Evolutionary conservation across 2,113 vertebrate genomes (phyloP), one percentile per base, ranked within the genome.

Genomic region (Pampusana beccarii): DNA sequence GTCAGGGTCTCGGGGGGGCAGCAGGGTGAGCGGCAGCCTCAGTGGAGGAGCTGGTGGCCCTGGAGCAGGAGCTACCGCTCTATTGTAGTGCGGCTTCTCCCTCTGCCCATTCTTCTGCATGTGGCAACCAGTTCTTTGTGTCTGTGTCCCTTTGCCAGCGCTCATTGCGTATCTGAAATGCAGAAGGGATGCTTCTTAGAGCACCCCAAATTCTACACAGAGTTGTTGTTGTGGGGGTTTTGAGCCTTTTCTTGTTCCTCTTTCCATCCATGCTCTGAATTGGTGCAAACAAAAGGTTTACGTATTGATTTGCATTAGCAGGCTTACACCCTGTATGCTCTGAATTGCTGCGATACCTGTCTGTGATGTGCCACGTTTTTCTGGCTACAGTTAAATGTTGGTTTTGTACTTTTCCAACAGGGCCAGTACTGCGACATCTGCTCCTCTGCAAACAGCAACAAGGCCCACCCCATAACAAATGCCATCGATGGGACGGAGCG

Each of bases 341-440:
- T 56, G 61, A 21, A 21, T n/a, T 64, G 46, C 56, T 78, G 29
- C 10, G 26, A 25, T 56, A 56, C 61, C 29, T 42, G 11, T 29
- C 58, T 75, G 70, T 38, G 95, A 53, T 58, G 54, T 60, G 15
- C 31, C 25, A 6, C 0, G 0, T 33, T 82, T 66, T 69, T 46
- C 33, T 75, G 74, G 10, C n/a, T 64, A 4, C 5, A 13, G 14
- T 38, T 86, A 61, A 88, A 57, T 44, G 21, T 7, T 77, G 2
- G 33, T 42, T 93, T 42, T 93, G 29, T 83, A 0, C 11, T 78
- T 78, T 66, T 74, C 86, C 73, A 3, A 13, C 97, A 99, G 99
- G 99, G 99, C 48, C 99, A 99, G 92, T 99, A 99, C 98, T 99
- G 99, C 1, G 99, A 99, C 98, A 99, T 98, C 95, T 99, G 99